Evolutionary conservation across 2,113 vertebrate genomes (phyloP).

Genomic region (Onychostruthus taczanowskii): DNA sequence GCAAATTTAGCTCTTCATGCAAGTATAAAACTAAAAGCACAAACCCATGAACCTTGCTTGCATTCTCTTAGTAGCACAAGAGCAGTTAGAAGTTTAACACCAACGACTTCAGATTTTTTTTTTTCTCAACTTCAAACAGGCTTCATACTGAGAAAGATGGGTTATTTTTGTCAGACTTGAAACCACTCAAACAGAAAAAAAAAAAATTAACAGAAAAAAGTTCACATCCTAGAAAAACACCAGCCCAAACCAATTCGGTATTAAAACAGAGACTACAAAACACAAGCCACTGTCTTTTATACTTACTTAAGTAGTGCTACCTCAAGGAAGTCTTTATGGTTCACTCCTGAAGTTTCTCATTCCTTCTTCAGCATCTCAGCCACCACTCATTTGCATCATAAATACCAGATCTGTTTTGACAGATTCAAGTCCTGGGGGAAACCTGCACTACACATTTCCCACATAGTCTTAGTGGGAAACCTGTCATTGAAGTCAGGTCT

Average conservation of each 20-base stretch:
- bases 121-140: background rate
- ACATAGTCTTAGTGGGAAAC: background rate
- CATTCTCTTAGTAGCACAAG: background rate
- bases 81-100: background rate
- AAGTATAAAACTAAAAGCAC: background rate
- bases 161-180: background rate
- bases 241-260: background rate
- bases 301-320: background rate
- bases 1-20: background rate
- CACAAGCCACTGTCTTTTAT: background rate
- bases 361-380: background rate
- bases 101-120: background rate
- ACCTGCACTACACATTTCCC: background rate
- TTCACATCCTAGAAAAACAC: background rate
- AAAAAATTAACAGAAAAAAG: background rate
- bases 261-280: background rate
- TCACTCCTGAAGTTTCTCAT: background rate
- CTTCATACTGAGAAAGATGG: background rate
- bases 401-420: background rate
- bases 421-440: background rate
- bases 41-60: background rate
- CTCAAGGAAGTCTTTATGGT: background rate
- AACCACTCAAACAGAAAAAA: background rate
- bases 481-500: background rate
- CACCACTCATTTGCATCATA: background rate